Conservation (phyloP, 2,113 vertebrate species). For the Sylvietta virens region DNA sequence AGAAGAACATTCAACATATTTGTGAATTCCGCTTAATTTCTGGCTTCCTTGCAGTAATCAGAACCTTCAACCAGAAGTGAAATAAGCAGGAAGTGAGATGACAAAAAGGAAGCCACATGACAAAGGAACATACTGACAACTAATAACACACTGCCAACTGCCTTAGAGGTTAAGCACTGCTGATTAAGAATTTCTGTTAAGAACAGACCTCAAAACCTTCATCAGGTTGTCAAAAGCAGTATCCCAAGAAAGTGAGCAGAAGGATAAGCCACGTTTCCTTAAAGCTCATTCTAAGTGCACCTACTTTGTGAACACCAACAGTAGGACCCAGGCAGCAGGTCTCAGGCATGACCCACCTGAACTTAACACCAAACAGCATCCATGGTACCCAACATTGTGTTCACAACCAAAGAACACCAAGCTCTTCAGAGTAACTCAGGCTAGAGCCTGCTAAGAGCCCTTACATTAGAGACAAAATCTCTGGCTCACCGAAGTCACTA, state of each 20-base stretch:
- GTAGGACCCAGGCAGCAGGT: background rate
- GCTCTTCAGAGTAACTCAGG: background rate
- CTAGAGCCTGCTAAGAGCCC: background rate
- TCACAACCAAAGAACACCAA: background rate
- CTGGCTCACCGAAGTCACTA: background rate
- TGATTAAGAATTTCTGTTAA: background rate
- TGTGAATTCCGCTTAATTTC: background rate
- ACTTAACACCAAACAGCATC: background rate
- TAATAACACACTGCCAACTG: background rate
- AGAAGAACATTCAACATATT: background rate
- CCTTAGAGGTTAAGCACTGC: background rate
- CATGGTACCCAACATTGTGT: background rate
- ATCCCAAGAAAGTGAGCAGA: background rate
- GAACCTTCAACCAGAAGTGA: conserved; percentile 1
- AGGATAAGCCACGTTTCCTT: background rate
- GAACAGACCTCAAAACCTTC: background rate
- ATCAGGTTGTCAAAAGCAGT: background rate
- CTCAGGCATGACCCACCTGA: background rate
- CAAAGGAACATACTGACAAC: background rate
- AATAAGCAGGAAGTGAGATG: conserved; percentile 46
- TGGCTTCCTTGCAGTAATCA: conserved; percentile 8
- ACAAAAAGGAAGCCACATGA: conserved; percentile 37
- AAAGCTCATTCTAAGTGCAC: background rate
- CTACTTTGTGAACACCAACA: background rate
- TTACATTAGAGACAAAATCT: background rate